Evolutionary conservation across 1,140 invertebrate genomes (phyloP).

Genomic region (Macrosteles quadrilineatus): DNA sequence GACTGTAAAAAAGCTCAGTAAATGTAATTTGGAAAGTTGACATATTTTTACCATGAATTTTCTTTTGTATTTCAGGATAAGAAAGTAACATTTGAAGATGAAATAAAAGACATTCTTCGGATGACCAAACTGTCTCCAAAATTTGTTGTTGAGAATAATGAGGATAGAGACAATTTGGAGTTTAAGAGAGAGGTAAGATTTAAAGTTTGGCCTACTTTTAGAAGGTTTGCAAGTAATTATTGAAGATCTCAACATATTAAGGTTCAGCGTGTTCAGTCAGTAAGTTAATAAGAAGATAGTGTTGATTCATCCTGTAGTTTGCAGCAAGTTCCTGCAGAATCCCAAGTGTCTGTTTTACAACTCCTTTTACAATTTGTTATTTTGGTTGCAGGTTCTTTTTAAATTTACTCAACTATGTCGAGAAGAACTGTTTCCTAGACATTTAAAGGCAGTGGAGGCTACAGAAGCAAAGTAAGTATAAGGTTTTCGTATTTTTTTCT

Average conservation of each 20-base stretch:
- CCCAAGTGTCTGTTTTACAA: neutral
- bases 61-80: neutral
- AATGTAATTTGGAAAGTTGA: no score
- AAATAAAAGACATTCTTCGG: neutral
- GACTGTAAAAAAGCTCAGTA: no score
- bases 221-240: no score
- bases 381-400: neutral
- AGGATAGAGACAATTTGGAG: neutral
- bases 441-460: neutral
- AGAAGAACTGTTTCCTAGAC: neutral
- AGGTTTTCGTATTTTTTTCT: neutral
- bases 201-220: no score
- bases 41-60: neutral
- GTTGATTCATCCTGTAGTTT: no score
- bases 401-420: conserved; percentile 5
- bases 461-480: conserved; percentile 9
- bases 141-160: neutral
- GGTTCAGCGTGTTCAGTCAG: no score
- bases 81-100: neutral
- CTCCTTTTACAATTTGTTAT: neutral
- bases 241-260: no score
- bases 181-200: no score
- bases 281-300: no score
- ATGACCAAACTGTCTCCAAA: neutral
- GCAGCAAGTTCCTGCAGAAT: neutral